Evolutionary conservation across 2,888 invertebrate species (phyloP), one percentile per base, ranked within the genome.

Genomic region (Aphidoletes aphidimyza): DNA sequence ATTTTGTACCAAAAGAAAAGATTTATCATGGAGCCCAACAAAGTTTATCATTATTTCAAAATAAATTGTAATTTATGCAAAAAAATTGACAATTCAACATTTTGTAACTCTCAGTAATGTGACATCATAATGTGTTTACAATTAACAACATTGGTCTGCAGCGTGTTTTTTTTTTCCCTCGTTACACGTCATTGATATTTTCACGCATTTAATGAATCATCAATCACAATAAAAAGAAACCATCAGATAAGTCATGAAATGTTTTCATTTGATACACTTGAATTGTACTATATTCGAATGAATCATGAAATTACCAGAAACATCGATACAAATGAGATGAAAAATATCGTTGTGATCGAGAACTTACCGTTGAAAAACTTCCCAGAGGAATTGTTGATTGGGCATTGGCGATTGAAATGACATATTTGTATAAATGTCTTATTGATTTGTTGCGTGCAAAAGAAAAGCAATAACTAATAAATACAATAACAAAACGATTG

Each of bases 351-450:
- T n/a, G n/a, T n/a, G n/a, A 42, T 42, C 14, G 42, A 42, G 14
- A 34, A 86, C 87, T 87, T 92, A 94, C 95, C 94, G 93, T 90
- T 94, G 93, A 88, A 96, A 96, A 42, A 96, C 93, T 87, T 95
- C 93, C 94, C 94, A 95, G 17, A 96, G 90, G 88, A 95, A 96
- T 87, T 95, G 93, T 85, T 94, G 91, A 88, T 92, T 93, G 0
- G 95, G 95, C 93, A 95, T 93, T 36, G 93, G 92, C 84, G 93
- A 93, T 87, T 92, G 91, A 87, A 93, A 93, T 42, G 88, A 86
- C 89, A 89, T 89, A 78, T 84, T 87, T 85, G 81, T 85, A 83
- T 83, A 47, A 42, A 6, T 47, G 11, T 11, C 30, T 69, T 30
- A 14, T 34, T 30, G 30, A 14, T 17, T 47, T 47, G 2, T 47